Conservation (phyloP, 2,888 invertebrate genomes). For the Drosophila heteroneura region DNA sequence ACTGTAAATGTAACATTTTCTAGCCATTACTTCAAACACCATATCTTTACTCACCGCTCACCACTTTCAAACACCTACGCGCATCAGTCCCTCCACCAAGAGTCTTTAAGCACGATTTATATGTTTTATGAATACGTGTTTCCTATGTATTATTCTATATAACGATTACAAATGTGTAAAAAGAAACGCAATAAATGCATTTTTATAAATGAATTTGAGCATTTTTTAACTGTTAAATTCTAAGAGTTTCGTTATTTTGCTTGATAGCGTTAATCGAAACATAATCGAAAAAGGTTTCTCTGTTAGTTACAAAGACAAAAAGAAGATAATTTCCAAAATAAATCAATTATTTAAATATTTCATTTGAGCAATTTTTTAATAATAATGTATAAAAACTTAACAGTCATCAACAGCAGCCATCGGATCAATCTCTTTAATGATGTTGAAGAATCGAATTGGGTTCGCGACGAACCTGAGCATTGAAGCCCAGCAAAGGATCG, state of each 20-base stretch:
- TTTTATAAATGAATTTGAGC: conserved; percentile 39
- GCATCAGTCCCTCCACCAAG: conserved; percentile 44
- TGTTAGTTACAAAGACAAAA: neutral
- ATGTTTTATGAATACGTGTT: conserved; percentile 20
- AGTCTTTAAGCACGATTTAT: conserved; percentile 42
- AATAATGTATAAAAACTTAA: neutral
- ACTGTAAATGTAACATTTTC: conserved; percentile 32
- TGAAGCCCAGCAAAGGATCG: conserved; percentile 84
- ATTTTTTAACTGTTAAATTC: neutral
- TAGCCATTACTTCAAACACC: conserved; percentile 16
- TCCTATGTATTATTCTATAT: conserved; percentile 56
- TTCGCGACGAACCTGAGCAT: conserved; percentile 84
- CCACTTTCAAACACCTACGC: conserved; percentile 20
- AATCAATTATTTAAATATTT: neutral
- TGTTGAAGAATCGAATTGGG: conserved; percentile 54
- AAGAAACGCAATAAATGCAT: conserved; percentile 76
- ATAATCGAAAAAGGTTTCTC: neutral
- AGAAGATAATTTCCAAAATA: neutral
- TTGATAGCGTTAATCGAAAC: neutral
- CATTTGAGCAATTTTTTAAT: conserved; percentile 47
- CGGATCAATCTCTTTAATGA: conserved; percentile 31
- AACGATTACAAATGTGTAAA: conserved; percentile 58
- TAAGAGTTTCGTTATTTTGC: neutral
- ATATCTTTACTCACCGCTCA: conserved; percentile 28
- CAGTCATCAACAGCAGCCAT: neutral